phyloP scores from a whole-genome alignment of 2,113 vertebrate genomes.

The Catharus fuscescens region DNA sequence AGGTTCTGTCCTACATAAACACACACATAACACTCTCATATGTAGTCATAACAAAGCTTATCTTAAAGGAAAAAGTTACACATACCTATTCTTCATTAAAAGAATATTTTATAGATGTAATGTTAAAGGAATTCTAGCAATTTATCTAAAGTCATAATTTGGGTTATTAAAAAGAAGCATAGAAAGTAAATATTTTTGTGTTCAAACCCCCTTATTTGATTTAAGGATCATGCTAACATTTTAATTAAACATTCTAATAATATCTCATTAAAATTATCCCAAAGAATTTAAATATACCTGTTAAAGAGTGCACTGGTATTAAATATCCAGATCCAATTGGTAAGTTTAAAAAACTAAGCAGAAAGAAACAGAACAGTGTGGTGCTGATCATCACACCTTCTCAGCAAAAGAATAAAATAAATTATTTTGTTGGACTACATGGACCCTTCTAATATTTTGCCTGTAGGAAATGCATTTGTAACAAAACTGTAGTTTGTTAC shows the following conservation, averaged over 20 bases:
- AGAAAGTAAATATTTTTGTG: neutral
- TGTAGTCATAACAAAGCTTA: neutral
- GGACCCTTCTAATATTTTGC: neutral
- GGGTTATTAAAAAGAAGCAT: neutral
- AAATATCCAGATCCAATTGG: neutral
- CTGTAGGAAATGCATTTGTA: neutral
- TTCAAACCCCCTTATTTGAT: constrained; percentile 4
- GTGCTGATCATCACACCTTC: neutral
- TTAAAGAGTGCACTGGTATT: neutral
- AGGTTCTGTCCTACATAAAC: neutral
- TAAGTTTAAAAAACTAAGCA: neutral
- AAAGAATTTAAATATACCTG: neutral
- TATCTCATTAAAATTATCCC: constrained; percentile 11
- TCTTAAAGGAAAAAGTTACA: neutral
- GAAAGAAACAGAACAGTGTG: neutral
- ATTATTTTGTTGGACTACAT: neutral
- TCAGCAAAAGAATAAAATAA: neutral
- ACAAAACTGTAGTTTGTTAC: neutral
- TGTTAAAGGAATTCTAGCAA: neutral
- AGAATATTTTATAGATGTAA: neutral
- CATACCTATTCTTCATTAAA: neutral
- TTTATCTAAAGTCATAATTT: neutral
- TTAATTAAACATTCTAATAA: constrained; percentile 37
- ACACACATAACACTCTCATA: neutral
- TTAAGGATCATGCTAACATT: constrained; percentile 1